A percentile compares a stretch with the other conserved stretches of the same genome.
These are phyloP conservation scores for Tetraneura akinire DNA, from an alignment of 1,140 invertebrate genomes.

Conservation along the genomic window DNA sequence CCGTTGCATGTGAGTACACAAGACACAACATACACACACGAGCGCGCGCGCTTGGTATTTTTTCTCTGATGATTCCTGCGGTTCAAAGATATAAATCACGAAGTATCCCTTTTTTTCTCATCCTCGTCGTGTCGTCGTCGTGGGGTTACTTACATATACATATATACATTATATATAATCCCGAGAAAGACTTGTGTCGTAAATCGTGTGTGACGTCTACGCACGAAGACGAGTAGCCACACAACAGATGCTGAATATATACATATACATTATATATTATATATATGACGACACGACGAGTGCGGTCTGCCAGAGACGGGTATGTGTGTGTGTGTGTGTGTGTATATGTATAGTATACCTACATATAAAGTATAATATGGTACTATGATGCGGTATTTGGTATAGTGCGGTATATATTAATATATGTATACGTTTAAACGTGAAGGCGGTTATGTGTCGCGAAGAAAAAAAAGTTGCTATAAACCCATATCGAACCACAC, in stretches of 20 bases:
- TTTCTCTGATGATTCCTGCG: not conserved
- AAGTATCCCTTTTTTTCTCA: not conserved
- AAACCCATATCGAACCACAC: slow-evolving; percentile 22
- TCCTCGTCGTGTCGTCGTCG: not conserved
- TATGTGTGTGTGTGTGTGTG: not conserved
- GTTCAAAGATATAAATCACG: slow-evolving; percentile 28
- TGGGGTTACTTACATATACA: not conserved
- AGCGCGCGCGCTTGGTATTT: too few relatives aligned
- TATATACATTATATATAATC: not conserved
- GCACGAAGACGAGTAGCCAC: slow-evolving; percentile 25
- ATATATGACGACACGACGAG: not conserved
- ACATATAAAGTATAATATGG: not conserved
- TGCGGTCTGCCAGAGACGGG: not conserved
- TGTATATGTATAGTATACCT: not conserved
- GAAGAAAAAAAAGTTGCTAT: slow-evolving; percentile 23
- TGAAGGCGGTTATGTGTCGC: slow-evolving; percentile 7
- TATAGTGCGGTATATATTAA: not conserved
- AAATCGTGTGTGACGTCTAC: slow-evolving; percentile 32
- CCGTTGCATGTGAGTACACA: not conserved
- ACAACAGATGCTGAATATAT: not conserved
- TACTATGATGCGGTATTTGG: not conserved
- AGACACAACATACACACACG: too few relatives aligned
- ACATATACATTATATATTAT: not conserved
- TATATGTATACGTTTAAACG: not conserved
- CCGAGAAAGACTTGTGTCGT: slow-evolving; percentile 6